phyloP scores from a whole-genome alignment of 2,888 invertebrate genomes.

The Psylliodes chrysocephalus region DNA sequence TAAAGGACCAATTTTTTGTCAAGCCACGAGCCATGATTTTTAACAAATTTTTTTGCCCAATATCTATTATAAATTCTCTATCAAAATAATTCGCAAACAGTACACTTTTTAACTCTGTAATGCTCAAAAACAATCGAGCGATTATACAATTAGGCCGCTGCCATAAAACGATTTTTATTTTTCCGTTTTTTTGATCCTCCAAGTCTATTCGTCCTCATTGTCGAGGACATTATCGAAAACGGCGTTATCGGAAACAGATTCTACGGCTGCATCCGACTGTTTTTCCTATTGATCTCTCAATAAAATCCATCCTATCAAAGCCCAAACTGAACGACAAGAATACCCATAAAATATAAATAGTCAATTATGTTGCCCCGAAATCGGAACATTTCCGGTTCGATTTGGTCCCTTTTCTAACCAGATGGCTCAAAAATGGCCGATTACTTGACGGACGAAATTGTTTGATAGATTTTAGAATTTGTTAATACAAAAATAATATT shows the following conservation, averaged over 20 bases:
- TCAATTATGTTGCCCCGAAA: constrained; percentile 27
- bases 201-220: neutral
- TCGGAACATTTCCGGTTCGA: constrained; percentile 9
- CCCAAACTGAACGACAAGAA: constrained; percentile 32
- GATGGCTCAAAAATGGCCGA: constrained; percentile 11
- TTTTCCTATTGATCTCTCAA: constrained; percentile 28
- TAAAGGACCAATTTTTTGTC: no score
- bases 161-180: neutral
- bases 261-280: constrained; percentile 27
- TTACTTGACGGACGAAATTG: neutral
- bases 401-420: constrained; percentile 1
- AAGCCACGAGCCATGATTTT: no score
- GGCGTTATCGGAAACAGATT: constrained; percentile 31
- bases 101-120: no score
- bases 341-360: constrained; percentile 30
- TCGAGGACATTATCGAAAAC: constrained; percentile 22
- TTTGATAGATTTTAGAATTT: neutral
- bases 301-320: constrained; percentile 30
- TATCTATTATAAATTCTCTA: no score
- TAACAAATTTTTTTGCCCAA: no score
- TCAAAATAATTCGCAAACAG: no score
- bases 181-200: neutral
- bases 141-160: neutral
- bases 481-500: neutral
- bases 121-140: no score